These are phyloP conservation scores for Erannis defoliaria DNA, from an alignment of 2,888 invertebrate species.

Conservation along the genomic window DNA sequence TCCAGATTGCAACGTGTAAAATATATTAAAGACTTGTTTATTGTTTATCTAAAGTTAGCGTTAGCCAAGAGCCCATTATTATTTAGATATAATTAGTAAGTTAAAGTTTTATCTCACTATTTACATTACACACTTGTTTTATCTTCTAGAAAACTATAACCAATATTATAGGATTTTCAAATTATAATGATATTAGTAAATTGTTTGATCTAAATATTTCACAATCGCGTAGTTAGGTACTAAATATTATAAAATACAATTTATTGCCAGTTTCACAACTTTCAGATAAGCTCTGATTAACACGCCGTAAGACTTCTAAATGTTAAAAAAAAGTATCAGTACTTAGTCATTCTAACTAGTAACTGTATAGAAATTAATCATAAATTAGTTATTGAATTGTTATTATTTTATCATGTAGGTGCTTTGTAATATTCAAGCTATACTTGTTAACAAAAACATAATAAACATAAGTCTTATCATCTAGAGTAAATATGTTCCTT, in stretches of 20 bases:
- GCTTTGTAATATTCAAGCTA: background rate
- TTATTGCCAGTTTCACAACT: conserved; percentile 25
- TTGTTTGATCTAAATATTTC: conserved; percentile 63
- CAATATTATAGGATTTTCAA: conserved; percentile 55
- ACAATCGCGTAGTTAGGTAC: conserved; percentile 73
- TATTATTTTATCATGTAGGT: background rate
- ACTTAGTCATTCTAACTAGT: too few species aligned
- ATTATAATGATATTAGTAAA: conserved; percentile 58
- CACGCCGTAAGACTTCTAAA: too few species aligned
- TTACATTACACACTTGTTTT: conserved; percentile 31
- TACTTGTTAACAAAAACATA: too few species aligned
- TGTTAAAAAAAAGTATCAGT: too few species aligned
- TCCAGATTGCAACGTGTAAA: too few species aligned
- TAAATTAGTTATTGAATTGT: too few species aligned
- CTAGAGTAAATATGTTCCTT: too few species aligned
- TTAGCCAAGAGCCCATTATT: conserved; percentile 6
- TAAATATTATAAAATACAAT: conserved; percentile 63
- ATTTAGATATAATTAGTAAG: conserved; percentile 40
- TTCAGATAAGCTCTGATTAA: conserved; percentile 21
- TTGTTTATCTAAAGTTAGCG: background rate
- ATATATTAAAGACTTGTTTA: too few species aligned
- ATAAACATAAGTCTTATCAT: too few species aligned
- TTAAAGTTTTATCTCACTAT: conserved; percentile 38
- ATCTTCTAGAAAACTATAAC: conserved; percentile 53
- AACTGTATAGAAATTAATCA: too few species aligned